These are phyloP conservation scores for Nephrocerus scutellatus DNA, from an alignment of 2,888 invertebrate genomes.

Conservation along the genomic window DNA sequence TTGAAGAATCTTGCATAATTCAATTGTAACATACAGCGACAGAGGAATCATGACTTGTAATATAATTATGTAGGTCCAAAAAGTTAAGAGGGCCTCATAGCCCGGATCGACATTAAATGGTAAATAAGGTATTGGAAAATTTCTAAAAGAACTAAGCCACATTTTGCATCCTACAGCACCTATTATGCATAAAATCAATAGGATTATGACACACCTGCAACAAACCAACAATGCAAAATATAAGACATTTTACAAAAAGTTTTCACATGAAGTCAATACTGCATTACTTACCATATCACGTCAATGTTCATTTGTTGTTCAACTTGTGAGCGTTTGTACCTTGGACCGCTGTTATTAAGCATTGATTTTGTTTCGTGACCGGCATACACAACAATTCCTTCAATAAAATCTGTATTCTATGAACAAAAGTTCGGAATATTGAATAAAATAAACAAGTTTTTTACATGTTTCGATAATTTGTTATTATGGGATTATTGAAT, in stretches of 20 bases:
- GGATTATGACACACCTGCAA: constrained; percentile 72
- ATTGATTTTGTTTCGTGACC: constrained; percentile 97
- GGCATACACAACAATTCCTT: constrained; percentile 94
- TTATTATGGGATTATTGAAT: too few relatives aligned
- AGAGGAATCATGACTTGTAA: constrained; percentile 96
- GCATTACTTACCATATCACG: constrained; percentile 88
- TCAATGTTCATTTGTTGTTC: constrained; percentile 93
- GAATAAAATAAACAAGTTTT: not conserved
- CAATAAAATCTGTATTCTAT: constrained; percentile 90
- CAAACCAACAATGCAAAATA: not conserved
- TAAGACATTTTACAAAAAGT: not conserved
- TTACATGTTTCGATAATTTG: not conserved
- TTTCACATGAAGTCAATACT: not conserved
- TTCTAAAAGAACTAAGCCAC: constrained; percentile 58
- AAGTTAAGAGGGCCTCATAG: constrained; percentile 75
- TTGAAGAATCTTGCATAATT: constrained; percentile 92
- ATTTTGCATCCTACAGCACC: constrained; percentile 87
- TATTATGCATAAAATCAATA: constrained; percentile 80
- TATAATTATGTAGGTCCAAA: constrained; percentile 94
- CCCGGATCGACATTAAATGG: constrained; percentile 56
- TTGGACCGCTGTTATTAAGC: constrained; percentile 93
- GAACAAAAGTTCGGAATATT: constrained; percentile 11
- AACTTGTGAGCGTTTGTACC: constrained; percentile 85
- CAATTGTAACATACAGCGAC: constrained; percentile 92
- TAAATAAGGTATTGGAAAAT: constrained; percentile 61